Percentiles rank a stretch among this genome's conserved stretches.
Conservation (phyloP, 2,888 invertebrate genomes). For the Sesamia inferens region DNA sequence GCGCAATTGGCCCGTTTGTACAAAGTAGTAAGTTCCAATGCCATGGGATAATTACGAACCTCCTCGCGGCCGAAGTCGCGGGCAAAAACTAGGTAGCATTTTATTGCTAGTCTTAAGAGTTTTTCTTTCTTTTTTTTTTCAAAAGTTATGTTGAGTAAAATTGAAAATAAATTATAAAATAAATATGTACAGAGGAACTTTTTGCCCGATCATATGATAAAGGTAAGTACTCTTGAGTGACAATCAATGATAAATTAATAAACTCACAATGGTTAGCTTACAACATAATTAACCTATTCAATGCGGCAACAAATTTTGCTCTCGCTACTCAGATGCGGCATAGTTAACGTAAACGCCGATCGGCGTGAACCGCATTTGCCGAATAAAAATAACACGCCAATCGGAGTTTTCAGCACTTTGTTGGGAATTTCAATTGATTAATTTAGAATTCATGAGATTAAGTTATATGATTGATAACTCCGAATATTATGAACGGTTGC, state of each 20-base stretch:
- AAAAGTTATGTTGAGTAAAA: not conserved
- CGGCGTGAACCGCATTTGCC: too few relatives aligned
- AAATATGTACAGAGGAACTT: conserved; percentile 1
- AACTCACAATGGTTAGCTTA: conserved; percentile 35
- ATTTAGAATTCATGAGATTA: too few relatives aligned
- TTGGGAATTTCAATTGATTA: too few relatives aligned
- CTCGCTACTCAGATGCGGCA: too few relatives aligned
- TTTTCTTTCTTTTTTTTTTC: not conserved
- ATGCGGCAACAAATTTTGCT: too few relatives aligned
- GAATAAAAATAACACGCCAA: too few relatives aligned
- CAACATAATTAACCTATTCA: conserved; percentile 19
- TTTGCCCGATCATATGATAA: conserved; percentile 9
- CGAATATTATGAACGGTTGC: too few relatives aligned
- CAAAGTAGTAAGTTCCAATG: not conserved
- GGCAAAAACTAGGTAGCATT: not conserved
- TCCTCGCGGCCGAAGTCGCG: too few relatives aligned
- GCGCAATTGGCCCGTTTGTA: not conserved
- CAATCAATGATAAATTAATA: conserved; percentile 37
- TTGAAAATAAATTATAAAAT: not conserved
- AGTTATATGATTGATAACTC: too few relatives aligned
- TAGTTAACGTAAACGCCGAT: too few relatives aligned
- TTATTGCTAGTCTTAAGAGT: not conserved
- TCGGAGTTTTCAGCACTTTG: too few relatives aligned
- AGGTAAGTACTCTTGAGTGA: conserved; percentile 18
- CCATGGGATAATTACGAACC: not conserved